These are phyloP conservation scores for Elephantulus edwardii DNA, from an alignment of 2,113 vertebrate species.

Conservation along the genomic window DNA sequence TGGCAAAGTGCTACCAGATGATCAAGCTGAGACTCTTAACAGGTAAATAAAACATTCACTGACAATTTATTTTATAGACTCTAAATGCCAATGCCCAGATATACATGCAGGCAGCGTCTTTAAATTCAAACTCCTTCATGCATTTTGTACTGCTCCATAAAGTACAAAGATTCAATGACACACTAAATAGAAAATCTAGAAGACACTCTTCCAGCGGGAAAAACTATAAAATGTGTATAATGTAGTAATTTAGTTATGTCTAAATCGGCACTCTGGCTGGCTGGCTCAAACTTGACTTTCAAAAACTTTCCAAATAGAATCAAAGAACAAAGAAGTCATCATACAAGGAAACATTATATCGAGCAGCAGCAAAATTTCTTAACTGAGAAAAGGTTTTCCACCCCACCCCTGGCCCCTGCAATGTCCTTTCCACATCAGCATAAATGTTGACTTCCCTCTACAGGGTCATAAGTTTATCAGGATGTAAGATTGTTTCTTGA, in stretches of 20 bases:
- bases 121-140: slow-evolving; percentile 62
- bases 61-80: slow-evolving; percentile 74
- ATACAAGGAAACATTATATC: neutral
- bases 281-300: slow-evolving; percentile 48
- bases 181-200: slow-evolving; percentile 51
- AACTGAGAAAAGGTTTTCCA: neutral
- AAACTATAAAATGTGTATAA: slow-evolving; percentile 49
- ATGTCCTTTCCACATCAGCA: neutral
- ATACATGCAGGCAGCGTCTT: slow-evolving; percentile 35
- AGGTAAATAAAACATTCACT: slow-evolving; percentile 74
- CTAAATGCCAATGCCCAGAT: slow-evolving; percentile 67
- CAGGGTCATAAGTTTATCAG: neutral
- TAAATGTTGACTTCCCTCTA: neutral
- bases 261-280: slow-evolving; percentile 18
- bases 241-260: slow-evolving; percentile 47
- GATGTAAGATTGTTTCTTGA: neutral
- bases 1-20: slow-evolving; percentile 39
- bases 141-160: slow-evolving; percentile 69
- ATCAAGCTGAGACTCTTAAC: slow-evolving; percentile 40
- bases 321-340: neutral
- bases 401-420: too few species aligned
- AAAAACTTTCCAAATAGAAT: slow-evolving; percentile 44
- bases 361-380: neutral
- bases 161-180: slow-evolving; percentile 64
- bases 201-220: slow-evolving; percentile 17